Evolutionary conservation across 92 coral and sea anemone species (phyloP), one percentile per base, ranked within the genome.

Genomic region (Ricordea florida): DNA sequence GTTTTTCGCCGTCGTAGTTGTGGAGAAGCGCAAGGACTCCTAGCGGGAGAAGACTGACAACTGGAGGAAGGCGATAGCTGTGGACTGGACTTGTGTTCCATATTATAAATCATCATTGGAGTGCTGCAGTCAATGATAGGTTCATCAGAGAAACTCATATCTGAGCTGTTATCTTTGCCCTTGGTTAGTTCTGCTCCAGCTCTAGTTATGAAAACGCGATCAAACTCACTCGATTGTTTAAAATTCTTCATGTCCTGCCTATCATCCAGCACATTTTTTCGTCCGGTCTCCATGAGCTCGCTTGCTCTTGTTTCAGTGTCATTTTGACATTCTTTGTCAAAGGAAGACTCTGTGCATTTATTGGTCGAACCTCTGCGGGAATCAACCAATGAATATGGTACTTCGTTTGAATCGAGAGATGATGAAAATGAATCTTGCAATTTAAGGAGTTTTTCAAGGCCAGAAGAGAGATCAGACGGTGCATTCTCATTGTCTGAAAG

Each of bases 401-500:
- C 68, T 20, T 85, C 90, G 40, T 57, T 79, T 21, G 88, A 86
- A 10, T 81, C 92, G 17, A 74, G 11, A 28, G 89, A 63, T 0
- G 92, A 86, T 2, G 83, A 45, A 40, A 76, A 58, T 2, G 89
- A 87, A 43, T 84, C 87, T 10, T 83, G 84, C 24, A 74, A 30
- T 53, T 60, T 63, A 17, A 79, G 49, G 41, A 87, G 65, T 46
- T 73, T 74, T 32, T 87, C 90, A 21, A 88, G 29, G 23, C 82
- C 71, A 1, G 78, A 69, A 52, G 74, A 55, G 10, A 58, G 59
- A 21, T 59, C 81, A 21, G 46, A 52, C 24, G 73, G 61, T 30
- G 80, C 75, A 62, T 36, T 78, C 25, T 91, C 97, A 25, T 71
- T 62, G 41, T 87, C 93, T 21, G 97, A 88, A 57, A 91, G 84